These are phyloP conservation scores for Tenthredo amoena DNA, from an alignment of 2,888 invertebrate species.

Conservation along the genomic window DNA sequence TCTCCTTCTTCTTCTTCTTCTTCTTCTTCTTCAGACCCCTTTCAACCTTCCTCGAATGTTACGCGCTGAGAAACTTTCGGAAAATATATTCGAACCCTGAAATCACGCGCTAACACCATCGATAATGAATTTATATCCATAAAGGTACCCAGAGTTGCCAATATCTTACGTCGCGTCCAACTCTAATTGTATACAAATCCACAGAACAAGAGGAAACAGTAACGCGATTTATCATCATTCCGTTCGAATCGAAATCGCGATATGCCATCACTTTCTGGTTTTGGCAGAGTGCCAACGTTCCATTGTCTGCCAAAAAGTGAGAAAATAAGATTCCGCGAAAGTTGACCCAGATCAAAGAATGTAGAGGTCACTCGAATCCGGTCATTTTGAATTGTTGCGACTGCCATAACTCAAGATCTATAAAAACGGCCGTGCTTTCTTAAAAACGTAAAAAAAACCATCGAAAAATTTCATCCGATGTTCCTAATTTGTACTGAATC, in stretches of 20 bases:
- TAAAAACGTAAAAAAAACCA: neutral
- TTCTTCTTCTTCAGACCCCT: neutral
- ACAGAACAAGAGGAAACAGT: neutral
- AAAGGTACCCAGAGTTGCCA: neutral
- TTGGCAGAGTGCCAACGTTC: neutral
- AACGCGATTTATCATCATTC: neutral
- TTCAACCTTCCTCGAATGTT: neutral
- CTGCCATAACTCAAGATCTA: neutral
- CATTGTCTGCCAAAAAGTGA: neutral
- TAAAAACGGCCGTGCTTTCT: neutral
- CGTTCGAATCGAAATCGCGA: neutral
- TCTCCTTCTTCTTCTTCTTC: neutral
- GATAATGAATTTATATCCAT: neutral
- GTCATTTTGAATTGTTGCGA: neutral
- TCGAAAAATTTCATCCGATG: neutral
- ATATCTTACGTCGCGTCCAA: neutral
- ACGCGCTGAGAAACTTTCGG: neutral
- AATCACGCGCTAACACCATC: neutral
- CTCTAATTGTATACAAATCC: neutral
- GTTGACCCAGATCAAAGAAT: constrained; percentile 2
- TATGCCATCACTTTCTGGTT: neutral
- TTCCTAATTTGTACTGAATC: neutral
- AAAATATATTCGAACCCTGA: constrained; percentile 7
- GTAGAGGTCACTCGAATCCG: neutral
- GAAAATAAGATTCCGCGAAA: neutral